Evolutionary conservation across 2,797 vertebrate genomes (phyloP).

Genomic region (Melanotaenia parkinsoni): DNA sequence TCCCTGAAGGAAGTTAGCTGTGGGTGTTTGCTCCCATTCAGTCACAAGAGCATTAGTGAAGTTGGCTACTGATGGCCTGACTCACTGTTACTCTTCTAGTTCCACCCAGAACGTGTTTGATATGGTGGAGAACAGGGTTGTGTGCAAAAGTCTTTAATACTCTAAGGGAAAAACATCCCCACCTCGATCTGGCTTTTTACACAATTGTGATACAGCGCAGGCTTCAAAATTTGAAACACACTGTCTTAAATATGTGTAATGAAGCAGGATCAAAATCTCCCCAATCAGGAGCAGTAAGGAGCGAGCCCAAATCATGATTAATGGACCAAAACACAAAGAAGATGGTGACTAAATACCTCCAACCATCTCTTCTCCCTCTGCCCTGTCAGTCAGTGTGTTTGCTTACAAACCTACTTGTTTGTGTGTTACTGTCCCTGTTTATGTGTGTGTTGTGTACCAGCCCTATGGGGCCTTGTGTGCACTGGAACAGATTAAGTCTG

Average conservation of each 20-base stretch:
- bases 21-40: constrained; percentile 23
- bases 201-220: not conserved
- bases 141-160: not conserved
- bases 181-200: not conserved
- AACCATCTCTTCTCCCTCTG: not conserved
- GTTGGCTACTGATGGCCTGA: constrained; percentile 2
- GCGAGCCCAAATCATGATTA: not conserved
- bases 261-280: not conserved
- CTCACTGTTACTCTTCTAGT: constrained; percentile 1
- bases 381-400: constrained; percentile 28
- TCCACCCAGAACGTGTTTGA: not conserved
- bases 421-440: not conserved
- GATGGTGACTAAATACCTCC: not conserved
- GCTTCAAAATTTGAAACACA: not conserved
- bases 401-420: not conserved
- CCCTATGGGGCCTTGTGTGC: constrained; percentile 38
- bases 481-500: constrained; percentile 48
- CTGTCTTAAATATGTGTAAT: not conserved
- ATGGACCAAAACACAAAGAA: not conserved
- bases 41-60: constrained; percentile 2
- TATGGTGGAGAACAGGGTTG: not conserved
- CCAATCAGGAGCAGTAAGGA: not conserved
- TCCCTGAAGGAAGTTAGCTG: not conserved
- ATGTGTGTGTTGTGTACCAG: constrained; percentile 20
- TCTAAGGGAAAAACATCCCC: not conserved